phyloP scores from a whole-genome alignment of 1,140 invertebrate genomes.

The Triops cancriformis region DNA sequence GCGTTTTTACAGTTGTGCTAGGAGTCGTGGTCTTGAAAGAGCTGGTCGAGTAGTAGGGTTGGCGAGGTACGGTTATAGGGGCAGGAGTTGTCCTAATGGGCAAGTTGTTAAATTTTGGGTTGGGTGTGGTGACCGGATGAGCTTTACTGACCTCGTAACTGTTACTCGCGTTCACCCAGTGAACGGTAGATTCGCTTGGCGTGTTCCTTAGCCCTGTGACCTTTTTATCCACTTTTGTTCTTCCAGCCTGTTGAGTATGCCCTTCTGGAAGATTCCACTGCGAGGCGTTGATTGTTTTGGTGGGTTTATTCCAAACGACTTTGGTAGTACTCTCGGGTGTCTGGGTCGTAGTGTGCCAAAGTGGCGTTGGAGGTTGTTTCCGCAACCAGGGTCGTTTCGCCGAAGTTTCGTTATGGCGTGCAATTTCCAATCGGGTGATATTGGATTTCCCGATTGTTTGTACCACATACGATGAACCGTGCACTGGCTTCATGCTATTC shows the following conservation, averaged over 20 bases:
- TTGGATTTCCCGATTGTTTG: slow-evolving; percentile 4
- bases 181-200: not conserved
- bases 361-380: not conserved
- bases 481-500: not conserved
- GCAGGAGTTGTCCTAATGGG: not conserved
- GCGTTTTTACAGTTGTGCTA: not conserved
- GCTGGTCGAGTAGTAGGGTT: not conserved
- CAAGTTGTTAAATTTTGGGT: not conserved
- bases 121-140: not conserved
- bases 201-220: not conserved
- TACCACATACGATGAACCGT: not conserved
- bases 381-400: not conserved
- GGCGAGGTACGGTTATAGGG: not conserved
- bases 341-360: not conserved
- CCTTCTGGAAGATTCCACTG: not conserved
- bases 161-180: not conserved
- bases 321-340: not conserved
- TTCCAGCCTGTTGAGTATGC: not conserved
- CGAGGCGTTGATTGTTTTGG: not conserved
- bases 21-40: not conserved
- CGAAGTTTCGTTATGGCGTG: not conserved
- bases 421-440: not conserved
- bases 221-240: not conserved
- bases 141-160: slow-evolving; percentile 5
- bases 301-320: not conserved